Percentiles rank a stretch among this genome's conserved stretches.
These are phyloP conservation scores for Paralvinella palmiformis DNA, from an alignment of 1,140 invertebrate species.

Conservation along the genomic window DNA sequence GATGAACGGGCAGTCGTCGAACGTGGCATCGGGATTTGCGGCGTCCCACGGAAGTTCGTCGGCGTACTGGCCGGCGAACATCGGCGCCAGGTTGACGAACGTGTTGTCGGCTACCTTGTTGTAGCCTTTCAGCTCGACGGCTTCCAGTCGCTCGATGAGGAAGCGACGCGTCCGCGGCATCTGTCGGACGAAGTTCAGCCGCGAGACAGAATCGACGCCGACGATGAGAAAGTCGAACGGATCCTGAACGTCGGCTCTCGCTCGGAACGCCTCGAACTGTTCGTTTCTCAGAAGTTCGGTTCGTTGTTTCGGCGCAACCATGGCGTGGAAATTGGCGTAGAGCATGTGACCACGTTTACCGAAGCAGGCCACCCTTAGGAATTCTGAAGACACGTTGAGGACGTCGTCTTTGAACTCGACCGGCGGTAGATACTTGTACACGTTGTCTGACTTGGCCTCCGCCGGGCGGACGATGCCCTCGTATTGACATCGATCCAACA, in stretches of 20 bases:
- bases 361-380: constrained; percentile 38
- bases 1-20: constrained; percentile 51
- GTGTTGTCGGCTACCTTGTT: constrained; percentile 49
- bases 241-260: neutral
- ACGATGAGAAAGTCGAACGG: constrained; percentile 51
- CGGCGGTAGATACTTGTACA: constrained; percentile 16
- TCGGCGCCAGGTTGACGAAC: constrained; percentile 47
- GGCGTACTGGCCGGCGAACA: constrained; percentile 41
- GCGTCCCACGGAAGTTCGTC: constrained; percentile 46
- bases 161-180: constrained; percentile 66
- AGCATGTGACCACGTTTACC: constrained; percentile 28
- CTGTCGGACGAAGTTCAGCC: constrained; percentile 74
- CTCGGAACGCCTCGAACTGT: neutral
- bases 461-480: constrained; percentile 35
- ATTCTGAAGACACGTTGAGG: constrained; percentile 28
- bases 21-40: constrained; percentile 30
- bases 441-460: constrained; percentile 24
- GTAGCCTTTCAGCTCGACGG: constrained; percentile 42
- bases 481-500: constrained; percentile 40
- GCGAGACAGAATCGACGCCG: constrained; percentile 78
- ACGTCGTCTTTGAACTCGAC: constrained; percentile 1
- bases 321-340: constrained; percentile 51
- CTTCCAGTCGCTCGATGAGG: constrained; percentile 47
- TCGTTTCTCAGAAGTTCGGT: constrained; percentile 36
- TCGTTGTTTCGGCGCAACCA: constrained; percentile 40